A percentile compares a stretch with the other conserved stretches of the same genome.
Conservation (phyloP, 2,888 invertebrate genomes). For the Rhabditophanes sp. region DNA sequence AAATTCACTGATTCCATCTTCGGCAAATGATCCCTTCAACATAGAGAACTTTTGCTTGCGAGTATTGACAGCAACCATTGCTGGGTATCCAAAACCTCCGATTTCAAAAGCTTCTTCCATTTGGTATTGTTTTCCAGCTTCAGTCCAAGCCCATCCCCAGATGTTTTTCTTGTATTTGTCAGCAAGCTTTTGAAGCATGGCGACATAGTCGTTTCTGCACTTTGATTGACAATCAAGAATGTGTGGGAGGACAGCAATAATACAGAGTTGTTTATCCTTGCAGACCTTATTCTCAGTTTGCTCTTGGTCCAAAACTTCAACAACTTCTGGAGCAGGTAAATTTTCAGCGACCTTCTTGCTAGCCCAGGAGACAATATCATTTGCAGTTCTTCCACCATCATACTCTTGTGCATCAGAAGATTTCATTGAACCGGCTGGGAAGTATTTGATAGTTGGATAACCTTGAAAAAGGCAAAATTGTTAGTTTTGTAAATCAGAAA, state of each 20-base stretch:
- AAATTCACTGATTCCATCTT: constrained; percentile 82
- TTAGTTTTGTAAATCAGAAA: no score
- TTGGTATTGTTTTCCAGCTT: constrained; percentile 67
- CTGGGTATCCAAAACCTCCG: constrained; percentile 96
- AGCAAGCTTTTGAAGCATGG: constrained; percentile 58
- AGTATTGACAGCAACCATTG: constrained; percentile 84
- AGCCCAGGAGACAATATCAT: constrained; percentile 77
- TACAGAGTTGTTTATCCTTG: constrained; percentile 66
- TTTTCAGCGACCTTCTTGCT: constrained; percentile 55
- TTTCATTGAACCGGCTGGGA: constrained; percentile 51
- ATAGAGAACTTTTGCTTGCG: constrained; percentile 92
- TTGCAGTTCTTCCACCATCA: constrained; percentile 72
- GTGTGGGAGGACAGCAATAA: constrained; percentile 77
- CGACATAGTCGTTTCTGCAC: constrained; percentile 72
- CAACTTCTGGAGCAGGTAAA: constrained; percentile 71
- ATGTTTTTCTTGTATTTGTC: constrained; percentile 81
- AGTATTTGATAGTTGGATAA: constrained; percentile 77
- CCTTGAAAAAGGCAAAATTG: no score
- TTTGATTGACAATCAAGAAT: constrained; percentile 84
- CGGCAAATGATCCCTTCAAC: constrained; percentile 78
- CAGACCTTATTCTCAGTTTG: constrained; percentile 62
- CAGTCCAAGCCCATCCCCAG: constrained; percentile 96
- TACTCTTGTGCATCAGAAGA: constrained; percentile 57
- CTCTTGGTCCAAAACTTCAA: constrained; percentile 53
- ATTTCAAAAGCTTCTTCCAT: constrained; percentile 78